A percentile compares a stretch with the other conserved stretches of the same genome.
phyloP scores from a whole-genome alignment of 1,140 invertebrate genomes.

The Manduca sexta region DNA sequence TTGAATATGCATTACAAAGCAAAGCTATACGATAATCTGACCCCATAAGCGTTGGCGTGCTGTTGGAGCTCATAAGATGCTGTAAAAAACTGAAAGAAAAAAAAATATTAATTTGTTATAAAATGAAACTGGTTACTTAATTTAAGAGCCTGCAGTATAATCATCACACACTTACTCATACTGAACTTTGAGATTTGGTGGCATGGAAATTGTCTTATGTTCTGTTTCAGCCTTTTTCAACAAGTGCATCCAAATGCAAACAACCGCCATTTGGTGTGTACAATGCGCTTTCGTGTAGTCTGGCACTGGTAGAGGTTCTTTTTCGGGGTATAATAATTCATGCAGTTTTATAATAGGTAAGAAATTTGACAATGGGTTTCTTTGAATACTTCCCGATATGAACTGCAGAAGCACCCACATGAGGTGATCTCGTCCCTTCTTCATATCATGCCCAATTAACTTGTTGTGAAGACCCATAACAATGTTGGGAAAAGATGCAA shows the following conservation, averaged over 20 bases:
- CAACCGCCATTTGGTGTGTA: conserved; percentile 93
- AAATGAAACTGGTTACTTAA: not conserved
- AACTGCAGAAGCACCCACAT: conserved; percentile 99
- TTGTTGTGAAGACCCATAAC: conserved; percentile 92
- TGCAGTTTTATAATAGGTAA: conserved; percentile 93
- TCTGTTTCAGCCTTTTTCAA: conserved; percentile 93
- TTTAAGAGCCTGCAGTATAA: not conserved
- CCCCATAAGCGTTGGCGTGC: conserved; percentile 78
- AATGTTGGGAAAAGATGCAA: conserved; percentile 94
- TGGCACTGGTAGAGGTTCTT: conserved; percentile 90
- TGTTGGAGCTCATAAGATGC: conserved; percentile 84
- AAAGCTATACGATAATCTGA: conserved; percentile 92
- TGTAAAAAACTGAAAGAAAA: conserved; percentile 78
- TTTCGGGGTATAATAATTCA: conserved; percentile 94
- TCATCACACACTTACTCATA: conserved; percentile 78
- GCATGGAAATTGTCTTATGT: conserved; percentile 86
- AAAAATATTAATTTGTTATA: not conserved
- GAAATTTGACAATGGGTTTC: conserved; percentile 93
- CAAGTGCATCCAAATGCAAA: conserved; percentile 97
- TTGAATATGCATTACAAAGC: conserved; percentile 95
- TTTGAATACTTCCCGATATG: conserved; percentile 96
- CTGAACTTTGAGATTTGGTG: conserved; percentile 87
- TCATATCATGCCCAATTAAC: conserved; percentile 84
- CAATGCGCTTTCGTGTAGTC: conserved; percentile 90
- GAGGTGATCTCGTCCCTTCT: conserved; percentile 93